phyloP scores from a whole-genome alignment of 1,140 invertebrate species.

The Acromyrmex charruanus region DNA sequence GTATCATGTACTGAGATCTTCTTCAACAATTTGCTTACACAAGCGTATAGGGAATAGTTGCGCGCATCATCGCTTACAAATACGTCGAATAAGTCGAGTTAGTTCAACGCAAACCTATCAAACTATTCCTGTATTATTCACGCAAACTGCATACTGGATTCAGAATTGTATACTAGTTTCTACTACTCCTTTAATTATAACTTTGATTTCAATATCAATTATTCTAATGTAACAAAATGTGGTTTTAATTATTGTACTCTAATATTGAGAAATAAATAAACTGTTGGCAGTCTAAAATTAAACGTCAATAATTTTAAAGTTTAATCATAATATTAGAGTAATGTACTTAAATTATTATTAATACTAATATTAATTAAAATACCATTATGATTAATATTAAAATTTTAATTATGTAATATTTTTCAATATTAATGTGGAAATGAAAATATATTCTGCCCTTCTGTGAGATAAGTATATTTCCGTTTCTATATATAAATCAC shows the following conservation, averaged over 20 bases:
- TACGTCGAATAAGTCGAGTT: conserved; percentile 18
- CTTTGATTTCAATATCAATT: conserved; percentile 29
- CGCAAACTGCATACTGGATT: conserved; percentile 11
- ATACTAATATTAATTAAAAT: neutral
- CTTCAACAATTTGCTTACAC: conserved; percentile 25
- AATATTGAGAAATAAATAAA: neutral
- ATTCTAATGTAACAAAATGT: neutral
- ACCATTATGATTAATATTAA: neutral
- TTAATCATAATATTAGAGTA: neutral
- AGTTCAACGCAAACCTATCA: conserved; percentile 3
- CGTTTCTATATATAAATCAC: neutral
- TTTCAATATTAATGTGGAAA: neutral
- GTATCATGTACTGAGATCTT: neutral
- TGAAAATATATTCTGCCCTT: neutral
- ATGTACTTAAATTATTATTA: conserved; percentile 1
- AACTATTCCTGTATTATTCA: conserved; percentile 33
- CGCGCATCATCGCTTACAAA: conserved; percentile 32
- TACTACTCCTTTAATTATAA: conserved; percentile 40
- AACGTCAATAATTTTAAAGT: neutral
- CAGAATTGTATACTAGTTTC: conserved; percentile 19
- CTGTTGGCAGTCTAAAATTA: neutral
- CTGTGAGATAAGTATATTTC: neutral
- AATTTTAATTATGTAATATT: neutral
- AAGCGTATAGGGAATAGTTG: neutral
- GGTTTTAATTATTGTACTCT: neutral